Conservation (phyloP, 1,140 invertebrate genomes). For the Drusus annulatus region DNA sequence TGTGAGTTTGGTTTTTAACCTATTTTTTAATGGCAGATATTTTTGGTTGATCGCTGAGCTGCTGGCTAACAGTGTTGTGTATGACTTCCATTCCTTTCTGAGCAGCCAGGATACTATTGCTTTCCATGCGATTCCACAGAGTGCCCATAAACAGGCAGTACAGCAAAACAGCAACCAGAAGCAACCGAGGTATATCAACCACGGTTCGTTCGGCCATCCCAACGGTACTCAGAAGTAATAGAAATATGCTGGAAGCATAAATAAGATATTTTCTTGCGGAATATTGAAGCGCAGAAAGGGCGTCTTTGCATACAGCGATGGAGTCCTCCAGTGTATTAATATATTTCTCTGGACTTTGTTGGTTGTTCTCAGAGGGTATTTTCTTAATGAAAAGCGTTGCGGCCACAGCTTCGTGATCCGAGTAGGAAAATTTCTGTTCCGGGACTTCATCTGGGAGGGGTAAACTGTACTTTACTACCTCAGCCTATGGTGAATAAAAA, state of each 20-base stretch:
- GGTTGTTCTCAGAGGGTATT: constrained; percentile 5
- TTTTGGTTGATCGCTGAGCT: not conserved
- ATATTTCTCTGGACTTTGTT: constrained; percentile 35
- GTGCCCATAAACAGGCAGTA: constrained; percentile 84
- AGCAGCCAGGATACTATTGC: constrained; percentile 83
- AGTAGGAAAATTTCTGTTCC: constrained; percentile 82
- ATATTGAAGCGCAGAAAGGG: constrained; percentile 71
- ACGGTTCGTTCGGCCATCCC: constrained; percentile 66
- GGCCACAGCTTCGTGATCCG: constrained; percentile 93
- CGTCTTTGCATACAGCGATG: constrained; percentile 75
- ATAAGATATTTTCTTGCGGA: constrained; percentile 75
- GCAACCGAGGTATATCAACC: constrained; percentile 70
- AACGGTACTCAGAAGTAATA: constrained; percentile 67
- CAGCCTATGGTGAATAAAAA: constrained; percentile 37
- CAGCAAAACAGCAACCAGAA: constrained; percentile 76
- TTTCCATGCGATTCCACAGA: constrained; percentile 85
- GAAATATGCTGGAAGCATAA: constrained; percentile 69
- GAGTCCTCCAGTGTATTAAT: constrained; percentile 72
- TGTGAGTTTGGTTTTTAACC: too few relatives aligned
- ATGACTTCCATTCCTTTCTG: constrained; percentile 52
- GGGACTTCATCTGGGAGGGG: constrained; percentile 84
- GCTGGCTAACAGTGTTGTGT: constrained; percentile 1
- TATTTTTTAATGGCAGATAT: too few relatives aligned
- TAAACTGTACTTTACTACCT: constrained; percentile 76
- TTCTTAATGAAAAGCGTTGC: constrained; percentile 73